Conservation (phyloP, 2,113 vertebrate genomes). For the Ramphastos sulfuratus region DNA sequence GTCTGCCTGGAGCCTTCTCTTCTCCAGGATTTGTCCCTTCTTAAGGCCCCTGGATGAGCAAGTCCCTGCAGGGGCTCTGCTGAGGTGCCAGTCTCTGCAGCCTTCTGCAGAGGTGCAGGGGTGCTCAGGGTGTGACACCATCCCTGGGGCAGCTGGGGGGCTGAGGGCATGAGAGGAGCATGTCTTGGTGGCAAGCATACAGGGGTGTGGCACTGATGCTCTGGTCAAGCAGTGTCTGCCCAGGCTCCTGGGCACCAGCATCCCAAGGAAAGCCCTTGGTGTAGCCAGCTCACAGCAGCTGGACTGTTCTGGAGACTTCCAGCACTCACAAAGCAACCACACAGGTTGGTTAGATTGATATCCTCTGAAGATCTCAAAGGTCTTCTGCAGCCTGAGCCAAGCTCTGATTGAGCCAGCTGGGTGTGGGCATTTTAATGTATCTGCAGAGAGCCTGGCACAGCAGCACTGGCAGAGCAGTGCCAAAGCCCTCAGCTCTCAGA, state of each 20-base stretch:
- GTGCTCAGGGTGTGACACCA: too few relatives aligned
- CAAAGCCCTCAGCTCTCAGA: background rate
- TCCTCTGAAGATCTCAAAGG: background rate
- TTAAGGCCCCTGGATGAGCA: background rate
- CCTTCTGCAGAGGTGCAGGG: background rate
- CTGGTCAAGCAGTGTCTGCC: background rate
- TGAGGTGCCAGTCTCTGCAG: background rate
- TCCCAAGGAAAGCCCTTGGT: background rate
- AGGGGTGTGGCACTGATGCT: background rate
- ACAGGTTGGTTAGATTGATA: background rate
- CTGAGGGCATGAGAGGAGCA: background rate
- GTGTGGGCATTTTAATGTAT: background rate
- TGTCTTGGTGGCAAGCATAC: background rate
- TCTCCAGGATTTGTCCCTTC: background rate
- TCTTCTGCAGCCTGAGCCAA: too few relatives aligned
- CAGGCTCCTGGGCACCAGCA: background rate
- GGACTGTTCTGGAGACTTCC: background rate
- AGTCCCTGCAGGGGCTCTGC: background rate
- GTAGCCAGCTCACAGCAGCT: background rate
- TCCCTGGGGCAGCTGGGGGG: background rate
- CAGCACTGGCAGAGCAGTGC: background rate
- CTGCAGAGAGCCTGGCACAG: background rate
- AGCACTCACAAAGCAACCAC: background rate
- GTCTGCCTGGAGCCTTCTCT: too few relatives aligned
- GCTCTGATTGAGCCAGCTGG: accelerated